These are phyloP conservation scores for Poeciliopsis prolifica DNA, from an alignment of 2,113 vertebrate species.

Conservation along the genomic window DNA sequence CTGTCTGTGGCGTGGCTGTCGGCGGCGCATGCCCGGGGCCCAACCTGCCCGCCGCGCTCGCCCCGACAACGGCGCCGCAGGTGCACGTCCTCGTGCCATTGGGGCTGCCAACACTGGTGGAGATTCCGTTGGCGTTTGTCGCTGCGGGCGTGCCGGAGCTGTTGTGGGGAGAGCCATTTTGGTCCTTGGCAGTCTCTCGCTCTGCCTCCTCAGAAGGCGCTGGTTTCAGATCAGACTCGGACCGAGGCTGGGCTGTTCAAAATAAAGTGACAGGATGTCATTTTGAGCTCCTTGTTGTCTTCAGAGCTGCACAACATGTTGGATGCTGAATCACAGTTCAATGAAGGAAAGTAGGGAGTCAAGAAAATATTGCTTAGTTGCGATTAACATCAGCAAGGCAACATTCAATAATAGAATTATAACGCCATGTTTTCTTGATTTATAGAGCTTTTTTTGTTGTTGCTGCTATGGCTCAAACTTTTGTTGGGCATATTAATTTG, in stretches of 20 bases:
- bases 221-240: conserved; percentile 82
- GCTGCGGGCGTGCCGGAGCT: conserved; percentile 29
- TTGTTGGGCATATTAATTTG: not conserved
- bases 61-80: conserved; percentile 65
- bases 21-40: conserved; percentile 8
- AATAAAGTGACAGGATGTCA: not conserved
- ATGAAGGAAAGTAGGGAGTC: not conserved
- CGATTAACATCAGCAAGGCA: not conserved
- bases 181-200: conserved; percentile 80
- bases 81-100: conserved; percentile 70
- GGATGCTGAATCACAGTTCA: not conserved
- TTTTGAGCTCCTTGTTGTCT: conserved; percentile 13
- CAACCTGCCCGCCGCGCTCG: not conserved
- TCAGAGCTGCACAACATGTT: not conserved
- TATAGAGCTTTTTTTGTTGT: no score
- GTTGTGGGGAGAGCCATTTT: conserved; percentile 74
- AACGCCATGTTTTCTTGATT: no score
- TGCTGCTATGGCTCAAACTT: not conserved
- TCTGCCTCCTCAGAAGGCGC: conserved; percentile 74
- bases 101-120: conserved; percentile 29
- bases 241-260: conserved; percentile 87
- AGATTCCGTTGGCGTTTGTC: conserved; percentile 78
- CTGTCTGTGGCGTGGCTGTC: conserved; percentile 47
- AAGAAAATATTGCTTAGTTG: not conserved
- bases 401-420: no score